A percentile compares a stretch with the other conserved stretches of the same genome.
Evolutionary conservation across 2,797 vertebrate genomes (phyloP).

Genomic region (Trachops cirrhosus): DNA sequence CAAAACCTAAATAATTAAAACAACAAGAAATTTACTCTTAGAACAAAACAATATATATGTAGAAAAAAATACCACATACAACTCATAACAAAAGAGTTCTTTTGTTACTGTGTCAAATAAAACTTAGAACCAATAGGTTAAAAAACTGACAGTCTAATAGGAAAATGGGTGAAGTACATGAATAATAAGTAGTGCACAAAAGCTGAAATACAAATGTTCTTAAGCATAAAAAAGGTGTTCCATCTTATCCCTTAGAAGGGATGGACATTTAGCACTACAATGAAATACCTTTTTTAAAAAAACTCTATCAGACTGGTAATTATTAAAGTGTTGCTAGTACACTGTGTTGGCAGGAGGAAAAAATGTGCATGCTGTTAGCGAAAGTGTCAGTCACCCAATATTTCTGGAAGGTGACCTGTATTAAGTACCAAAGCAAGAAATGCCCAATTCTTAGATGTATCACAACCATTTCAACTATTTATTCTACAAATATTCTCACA

Average conservation of each 20-base stretch:
- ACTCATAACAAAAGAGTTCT: neutral
- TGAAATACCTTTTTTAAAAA: too few relatives aligned
- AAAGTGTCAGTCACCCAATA: neutral
- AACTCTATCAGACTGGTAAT: neutral
- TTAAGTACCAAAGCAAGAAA: neutral
- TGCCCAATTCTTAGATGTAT: neutral
- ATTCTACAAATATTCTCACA: neutral
- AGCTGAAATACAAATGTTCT: neutral
- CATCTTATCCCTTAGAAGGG: neutral
- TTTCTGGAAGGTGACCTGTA: neutral
- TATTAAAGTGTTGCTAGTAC: neutral
- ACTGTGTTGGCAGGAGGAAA: neutral
- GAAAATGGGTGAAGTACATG: neutral
- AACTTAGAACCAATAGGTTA: neutral
- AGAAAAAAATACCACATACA: neutral
- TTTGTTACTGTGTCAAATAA: neutral
- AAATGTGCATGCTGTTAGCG: neutral
- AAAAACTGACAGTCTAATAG: neutral
- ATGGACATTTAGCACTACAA: neutral
- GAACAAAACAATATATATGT: neutral
- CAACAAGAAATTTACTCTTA: neutral
- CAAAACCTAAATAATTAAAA: conserved; percentile 32
- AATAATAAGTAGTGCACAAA: neutral
- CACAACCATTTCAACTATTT: neutral
- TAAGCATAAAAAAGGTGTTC: neutral